Evolutionary conservation across 2,113 vertebrate species (phyloP).

Genomic region (Montifringilla adamsi): DNA sequence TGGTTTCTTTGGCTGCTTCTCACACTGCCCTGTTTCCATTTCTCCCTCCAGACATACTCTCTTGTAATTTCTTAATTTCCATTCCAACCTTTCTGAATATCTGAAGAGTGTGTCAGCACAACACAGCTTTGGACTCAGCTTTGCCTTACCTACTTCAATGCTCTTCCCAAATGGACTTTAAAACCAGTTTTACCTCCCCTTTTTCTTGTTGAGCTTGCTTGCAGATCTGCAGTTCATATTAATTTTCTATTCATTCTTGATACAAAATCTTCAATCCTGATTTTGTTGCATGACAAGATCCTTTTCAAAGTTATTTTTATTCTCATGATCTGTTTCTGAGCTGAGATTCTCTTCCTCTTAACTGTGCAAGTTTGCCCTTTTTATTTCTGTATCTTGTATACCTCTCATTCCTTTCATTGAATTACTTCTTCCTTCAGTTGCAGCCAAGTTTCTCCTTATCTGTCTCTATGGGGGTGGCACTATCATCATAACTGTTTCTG

Average conservation of each 20-base stretch:
- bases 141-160: not conserved
- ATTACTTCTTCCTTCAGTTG: not conserved
- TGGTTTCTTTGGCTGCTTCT: slow-evolving; percentile 7
- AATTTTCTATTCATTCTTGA: not conserved
- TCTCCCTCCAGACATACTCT: not conserved
- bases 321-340: not conserved
- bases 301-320: not conserved
- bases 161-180: not conserved
- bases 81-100: not conserved
- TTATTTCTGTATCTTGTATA: not conserved
- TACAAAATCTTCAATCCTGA: not conserved
- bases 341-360: not conserved
- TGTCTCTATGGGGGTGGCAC: not conserved
- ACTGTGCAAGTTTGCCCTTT: not conserved
- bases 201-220: not conserved
- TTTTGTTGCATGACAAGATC: not conserved
- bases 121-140: not conserved
- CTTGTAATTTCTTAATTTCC: slow-evolving; percentile 1
- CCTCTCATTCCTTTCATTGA: not conserved
- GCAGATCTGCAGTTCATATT: not conserved
- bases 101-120: not conserved
- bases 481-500: not conserved
- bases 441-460: not conserved
- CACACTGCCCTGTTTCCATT: not conserved
- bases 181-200: not conserved